Conservation (phyloP, 2,113 vertebrate species). For the Platichthys stellatus region DNA sequence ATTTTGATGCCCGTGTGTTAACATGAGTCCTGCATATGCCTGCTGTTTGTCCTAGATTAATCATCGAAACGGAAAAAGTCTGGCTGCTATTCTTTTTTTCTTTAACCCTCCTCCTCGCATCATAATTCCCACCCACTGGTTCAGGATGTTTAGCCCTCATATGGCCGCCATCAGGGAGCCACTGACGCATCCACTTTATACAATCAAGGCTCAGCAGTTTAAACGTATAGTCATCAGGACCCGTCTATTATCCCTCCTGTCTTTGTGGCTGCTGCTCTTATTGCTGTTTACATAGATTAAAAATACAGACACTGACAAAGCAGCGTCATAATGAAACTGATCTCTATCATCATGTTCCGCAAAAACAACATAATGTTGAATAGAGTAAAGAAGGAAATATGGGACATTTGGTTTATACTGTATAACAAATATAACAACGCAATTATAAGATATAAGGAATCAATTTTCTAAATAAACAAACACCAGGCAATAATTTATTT, state of each 20-base stretch:
- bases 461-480: background rate
- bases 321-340: background rate
- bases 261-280: conserved; percentile 22
- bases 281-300: conserved; percentile 33
- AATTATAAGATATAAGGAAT: background rate
- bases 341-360: conserved; percentile 5
- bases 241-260: conserved; percentile 10
- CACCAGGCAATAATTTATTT: background rate
- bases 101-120: conserved; percentile 6
- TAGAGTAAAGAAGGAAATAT: background rate
- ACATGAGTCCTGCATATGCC: conserved; percentile 16
- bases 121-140: conserved; percentile 8
- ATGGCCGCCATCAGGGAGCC: conserved; percentile 21
- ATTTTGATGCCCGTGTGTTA: background rate
- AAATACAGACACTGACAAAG: conserved; percentile 27
- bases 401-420: background rate
- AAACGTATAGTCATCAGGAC: conserved; percentile 39
- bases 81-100: conserved; percentile 6
- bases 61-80: conserved; percentile 19
- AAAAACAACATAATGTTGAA: background rate
- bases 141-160: conserved; percentile 42
- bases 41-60: conserved; percentile 28
- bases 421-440: background rate
- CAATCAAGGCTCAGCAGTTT: conserved; percentile 29
- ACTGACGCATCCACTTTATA: conserved; percentile 45